Conservation (phyloP, 2,888 invertebrate genomes). For the Lomographa bimaculata region DNA sequence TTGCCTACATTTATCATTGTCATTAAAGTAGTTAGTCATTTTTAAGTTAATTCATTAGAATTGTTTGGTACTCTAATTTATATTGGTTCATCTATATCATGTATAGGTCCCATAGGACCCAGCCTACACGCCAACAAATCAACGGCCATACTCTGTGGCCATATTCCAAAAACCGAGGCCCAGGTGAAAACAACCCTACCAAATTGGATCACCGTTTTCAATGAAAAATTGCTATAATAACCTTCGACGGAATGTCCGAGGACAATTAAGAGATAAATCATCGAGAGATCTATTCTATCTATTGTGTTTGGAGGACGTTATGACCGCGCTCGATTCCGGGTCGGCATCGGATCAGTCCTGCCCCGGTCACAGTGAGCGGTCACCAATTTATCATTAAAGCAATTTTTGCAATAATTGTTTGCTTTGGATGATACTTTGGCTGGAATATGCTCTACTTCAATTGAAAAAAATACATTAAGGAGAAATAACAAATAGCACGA, state of each 20-base stretch:
- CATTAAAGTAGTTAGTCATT: too few relatives aligned
- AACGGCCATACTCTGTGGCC: conserved; percentile 5
- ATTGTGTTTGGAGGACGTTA: conserved; percentile 78
- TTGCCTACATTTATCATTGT: too few relatives aligned
- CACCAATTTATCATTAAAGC: conserved; percentile 83
- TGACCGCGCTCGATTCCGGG: conserved; percentile 69
- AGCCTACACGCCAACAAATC: neutral
- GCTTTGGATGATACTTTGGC: conserved; percentile 50
- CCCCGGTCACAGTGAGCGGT: conserved; percentile 76
- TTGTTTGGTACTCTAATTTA: too few relatives aligned
- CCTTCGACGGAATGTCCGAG: conserved; percentile 62
- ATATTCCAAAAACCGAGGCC: too few relatives aligned
- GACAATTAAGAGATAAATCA: conserved; percentile 81
- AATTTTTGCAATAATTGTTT: conserved; percentile 82
- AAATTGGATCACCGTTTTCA: conserved; percentile 35
- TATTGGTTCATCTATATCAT: too few relatives aligned
- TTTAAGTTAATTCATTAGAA: too few relatives aligned
- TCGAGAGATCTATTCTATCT: conserved; percentile 51
- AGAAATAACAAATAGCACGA: too few relatives aligned
- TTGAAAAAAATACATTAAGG: too few relatives aligned
- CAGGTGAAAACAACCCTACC: conserved; percentile 33
- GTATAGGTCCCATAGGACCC: too few relatives aligned
- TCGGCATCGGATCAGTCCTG: conserved; percentile 55
- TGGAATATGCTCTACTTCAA: conserved; percentile 58
- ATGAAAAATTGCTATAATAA: conserved; percentile 66